Evolutionary conservation across 2,113 vertebrate species (phyloP).

Genomic region (Cynopterus brachyotis): DNA sequence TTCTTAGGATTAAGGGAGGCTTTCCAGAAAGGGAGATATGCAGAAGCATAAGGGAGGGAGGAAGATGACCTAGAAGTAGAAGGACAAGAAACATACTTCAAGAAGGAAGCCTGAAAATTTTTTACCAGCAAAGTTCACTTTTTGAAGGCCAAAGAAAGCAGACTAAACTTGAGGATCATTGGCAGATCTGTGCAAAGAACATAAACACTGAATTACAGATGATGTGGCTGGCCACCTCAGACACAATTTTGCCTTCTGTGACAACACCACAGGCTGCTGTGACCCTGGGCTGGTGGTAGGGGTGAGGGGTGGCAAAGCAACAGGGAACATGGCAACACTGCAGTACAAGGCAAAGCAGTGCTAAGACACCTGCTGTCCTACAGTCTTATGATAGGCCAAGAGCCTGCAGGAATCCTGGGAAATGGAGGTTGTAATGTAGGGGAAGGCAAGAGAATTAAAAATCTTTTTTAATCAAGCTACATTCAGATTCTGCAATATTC

Average conservation of each 20-base stretch:
- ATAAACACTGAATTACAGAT: background rate
- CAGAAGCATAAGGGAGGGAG: background rate
- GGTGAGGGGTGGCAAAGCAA: background rate
- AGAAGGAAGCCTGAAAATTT: background rate
- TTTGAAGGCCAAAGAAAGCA: constrained; percentile 21
- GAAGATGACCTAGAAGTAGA: background rate
- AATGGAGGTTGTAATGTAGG: too few species aligned
- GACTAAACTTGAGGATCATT: background rate
- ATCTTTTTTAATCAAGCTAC: too few species aligned
- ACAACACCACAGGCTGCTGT: background rate
- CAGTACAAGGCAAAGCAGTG: background rate
- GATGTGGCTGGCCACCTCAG: background rate
- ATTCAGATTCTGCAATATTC: too few species aligned
- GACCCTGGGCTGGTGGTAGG: background rate
- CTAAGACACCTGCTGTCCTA: background rate
- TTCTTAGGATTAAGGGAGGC: background rate
- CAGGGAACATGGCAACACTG: background rate
- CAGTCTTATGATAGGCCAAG: background rate
- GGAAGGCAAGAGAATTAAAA: too few species aligned
- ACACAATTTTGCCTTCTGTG: background rate
- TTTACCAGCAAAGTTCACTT: background rate
- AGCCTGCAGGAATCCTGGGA: background rate
- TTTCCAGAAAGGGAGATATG: background rate
- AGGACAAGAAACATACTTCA: background rate
- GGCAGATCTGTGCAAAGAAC: background rate